Conservation (phyloP, 2,113 vertebrate genomes). For the Osmerus mordax region DNA sequence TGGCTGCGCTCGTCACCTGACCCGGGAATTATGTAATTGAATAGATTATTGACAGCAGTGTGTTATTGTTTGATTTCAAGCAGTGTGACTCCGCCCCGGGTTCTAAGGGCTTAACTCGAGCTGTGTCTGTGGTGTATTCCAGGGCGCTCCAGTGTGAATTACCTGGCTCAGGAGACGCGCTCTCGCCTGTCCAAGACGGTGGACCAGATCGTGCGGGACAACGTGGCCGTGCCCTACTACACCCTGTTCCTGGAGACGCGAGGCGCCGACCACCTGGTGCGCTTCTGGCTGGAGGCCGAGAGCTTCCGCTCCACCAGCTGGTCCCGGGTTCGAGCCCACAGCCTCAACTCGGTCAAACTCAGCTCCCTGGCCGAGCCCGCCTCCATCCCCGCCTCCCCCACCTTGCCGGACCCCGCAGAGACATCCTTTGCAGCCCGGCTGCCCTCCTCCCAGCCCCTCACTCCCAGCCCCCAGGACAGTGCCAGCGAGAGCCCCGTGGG, state of each 20-base stretch:
- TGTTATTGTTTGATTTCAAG: background rate
- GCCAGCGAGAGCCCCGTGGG: conserved; percentile 33
- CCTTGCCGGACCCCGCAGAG: conserved; percentile 26
- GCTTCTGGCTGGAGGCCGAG: conserved; percentile 95
- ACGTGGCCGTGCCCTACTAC: conserved; percentile 88
- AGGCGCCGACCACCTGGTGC: conserved; percentile 87
- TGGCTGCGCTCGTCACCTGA: background rate
- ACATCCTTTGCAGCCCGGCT: background rate
- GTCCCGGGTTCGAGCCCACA: conserved; percentile 92
- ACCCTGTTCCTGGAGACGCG: conserved; percentile 88
- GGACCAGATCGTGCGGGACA: conserved; percentile 88
- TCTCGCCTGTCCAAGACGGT: conserved; percentile 95
- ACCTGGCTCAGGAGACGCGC: conserved; percentile 88
- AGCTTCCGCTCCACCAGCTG: conserved; percentile 91
- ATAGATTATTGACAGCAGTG: background rate
- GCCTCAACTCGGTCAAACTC: conserved; percentile 95
- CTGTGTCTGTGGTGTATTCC: conserved; percentile 12
- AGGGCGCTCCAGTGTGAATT: conserved; percentile 97
- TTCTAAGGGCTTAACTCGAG: too few species aligned
- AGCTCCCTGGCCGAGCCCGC: conserved; percentile 91
- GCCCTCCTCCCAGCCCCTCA: background rate
- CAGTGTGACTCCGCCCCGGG: background rate
- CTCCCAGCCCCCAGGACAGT: conserved; percentile 38
- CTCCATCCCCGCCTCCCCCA: conserved; percentile 49
- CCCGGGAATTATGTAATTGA: background rate